Conservation (phyloP, 2,113 vertebrate genomes). For the Porphyrio hochstetteri region DNA sequence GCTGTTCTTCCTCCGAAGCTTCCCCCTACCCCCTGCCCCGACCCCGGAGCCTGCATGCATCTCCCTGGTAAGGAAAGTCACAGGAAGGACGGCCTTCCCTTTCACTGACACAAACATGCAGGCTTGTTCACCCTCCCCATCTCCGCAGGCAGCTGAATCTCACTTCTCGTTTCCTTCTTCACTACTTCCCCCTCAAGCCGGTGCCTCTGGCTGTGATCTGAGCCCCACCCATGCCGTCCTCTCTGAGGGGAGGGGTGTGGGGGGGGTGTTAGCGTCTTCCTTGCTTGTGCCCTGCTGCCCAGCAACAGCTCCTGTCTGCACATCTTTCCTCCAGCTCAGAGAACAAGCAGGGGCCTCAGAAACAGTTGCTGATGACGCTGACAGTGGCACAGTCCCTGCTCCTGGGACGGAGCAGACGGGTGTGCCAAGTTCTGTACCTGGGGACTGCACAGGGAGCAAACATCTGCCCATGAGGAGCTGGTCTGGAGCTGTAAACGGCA, state of each 20-base stretch:
- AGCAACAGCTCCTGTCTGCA: not conserved
- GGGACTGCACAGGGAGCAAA: fast-evolving
- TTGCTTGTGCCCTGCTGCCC: too few relatives aligned
- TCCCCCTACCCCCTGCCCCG: not conserved
- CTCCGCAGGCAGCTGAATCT: not conserved
- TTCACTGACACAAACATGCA: not conserved
- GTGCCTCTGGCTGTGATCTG: not conserved
- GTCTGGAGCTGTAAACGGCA: fast-evolving
- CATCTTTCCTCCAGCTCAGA: not conserved
- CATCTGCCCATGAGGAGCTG: not conserved
- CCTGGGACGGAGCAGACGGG: not conserved
- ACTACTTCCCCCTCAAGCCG: not conserved
- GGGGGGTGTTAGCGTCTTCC: not conserved
- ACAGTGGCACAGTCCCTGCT: fast-evolving
- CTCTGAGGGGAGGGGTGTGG: too few relatives aligned
- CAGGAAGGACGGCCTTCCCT: not conserved
- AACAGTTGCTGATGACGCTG: not conserved
- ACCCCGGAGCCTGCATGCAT: not conserved
- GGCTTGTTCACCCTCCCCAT: not conserved
- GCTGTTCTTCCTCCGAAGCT: not conserved
- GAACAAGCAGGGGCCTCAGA: not conserved
- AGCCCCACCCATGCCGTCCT: not conserved
- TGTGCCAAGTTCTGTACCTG: not conserved
- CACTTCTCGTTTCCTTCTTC: not conserved
- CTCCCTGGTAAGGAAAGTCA: not conserved